Evolutionary conservation across 37 sponge, comb jelly and placozoan species (phyloP), one percentile per base, ranked within the genome.

Genomic region (Ephydatia muelleri): DNA sequence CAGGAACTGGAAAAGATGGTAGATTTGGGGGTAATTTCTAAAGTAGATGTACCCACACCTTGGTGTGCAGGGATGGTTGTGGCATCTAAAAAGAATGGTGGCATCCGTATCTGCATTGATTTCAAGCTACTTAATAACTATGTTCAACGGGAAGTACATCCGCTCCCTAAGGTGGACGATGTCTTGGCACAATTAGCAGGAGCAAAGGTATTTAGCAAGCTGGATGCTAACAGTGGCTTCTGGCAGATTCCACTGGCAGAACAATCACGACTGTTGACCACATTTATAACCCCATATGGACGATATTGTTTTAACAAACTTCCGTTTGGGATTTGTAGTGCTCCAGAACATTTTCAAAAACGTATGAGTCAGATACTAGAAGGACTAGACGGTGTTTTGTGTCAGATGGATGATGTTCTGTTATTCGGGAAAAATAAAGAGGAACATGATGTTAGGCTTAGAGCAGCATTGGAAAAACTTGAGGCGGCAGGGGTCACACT

Each of bases 21-120:
- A 67, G 31, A 47, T 49, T 27, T 73, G 64, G 88, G 88, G 14
- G 83, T 88, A 38, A 88, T 88, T 31, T 78, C 79, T 37, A 82
- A 77, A 34, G 88, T 88, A 25, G 67, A 77, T 35, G 40, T 78
- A 27, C 88, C 88, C 21, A 88, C 88, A 21, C 43, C n/a, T 40
- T 88, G 88, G 83, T 88, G 88, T 33, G 88, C 88, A 49, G 88
- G 88, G 39, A 88, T 88, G 83, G 88, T 83, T 2, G 88, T 88
- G 23, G 79, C 68, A n/a, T 78, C 79, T 16, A 85, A 85, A 38
- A 83, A 73, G 69, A 3, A 33, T 8, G 89, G 84, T 2, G 38
- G 31, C 75, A 80, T 89, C 49, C 68, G 84, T 32, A 83, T 89
- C 26, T 89, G 89, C 66, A 80, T 89, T 5, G 84, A 89, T 48